Conservation (phyloP, 2,888 invertebrate species). For the Diplazon laetatorius region DNA sequence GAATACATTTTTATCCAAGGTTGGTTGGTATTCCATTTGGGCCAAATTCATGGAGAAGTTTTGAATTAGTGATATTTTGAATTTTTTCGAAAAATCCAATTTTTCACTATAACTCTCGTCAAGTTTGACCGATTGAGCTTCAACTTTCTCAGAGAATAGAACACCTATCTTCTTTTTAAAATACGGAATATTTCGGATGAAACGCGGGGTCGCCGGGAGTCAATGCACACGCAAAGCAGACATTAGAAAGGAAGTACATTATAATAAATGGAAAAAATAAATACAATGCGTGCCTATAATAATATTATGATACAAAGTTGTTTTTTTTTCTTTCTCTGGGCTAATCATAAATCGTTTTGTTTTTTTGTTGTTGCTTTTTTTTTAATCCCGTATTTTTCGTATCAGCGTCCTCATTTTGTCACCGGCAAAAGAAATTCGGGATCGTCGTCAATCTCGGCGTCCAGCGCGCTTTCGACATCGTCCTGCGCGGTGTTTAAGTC, state of each 20-base stretch:
- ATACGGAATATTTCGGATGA: not conserved
- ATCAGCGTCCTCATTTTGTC: conserved; percentile 41
- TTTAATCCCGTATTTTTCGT: no score
- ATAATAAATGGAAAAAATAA: conserved; percentile 79
- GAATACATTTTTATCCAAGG: no score
- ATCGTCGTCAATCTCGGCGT: conserved; percentile 37
- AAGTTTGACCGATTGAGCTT: no score
- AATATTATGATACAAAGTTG: conserved; percentile 79
- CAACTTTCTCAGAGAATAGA: no score
- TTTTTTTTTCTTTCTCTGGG: conserved; percentile 46
- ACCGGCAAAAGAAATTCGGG: conserved; percentile 22
- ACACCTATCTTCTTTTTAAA: no score
- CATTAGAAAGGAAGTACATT: conserved; percentile 75
- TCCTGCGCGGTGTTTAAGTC: conserved; percentile 69
- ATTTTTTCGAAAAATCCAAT: not conserved
- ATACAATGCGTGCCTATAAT: conserved; percentile 79
- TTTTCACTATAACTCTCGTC: no score
- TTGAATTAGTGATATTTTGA: not conserved
- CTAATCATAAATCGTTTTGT: conserved; percentile 60
- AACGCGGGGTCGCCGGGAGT: conserved; percentile 16
- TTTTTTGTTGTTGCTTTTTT: conserved; percentile 40
- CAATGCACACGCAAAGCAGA: conserved; percentile 64
- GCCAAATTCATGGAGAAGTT: no score
- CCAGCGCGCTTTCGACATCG: conserved; percentile 63
- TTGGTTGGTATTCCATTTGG: no score